Base-by-base conservation (phyloP, 37 sponge, comb jelly and placozoan species). In the Petrosia ficiformis region DNA sequence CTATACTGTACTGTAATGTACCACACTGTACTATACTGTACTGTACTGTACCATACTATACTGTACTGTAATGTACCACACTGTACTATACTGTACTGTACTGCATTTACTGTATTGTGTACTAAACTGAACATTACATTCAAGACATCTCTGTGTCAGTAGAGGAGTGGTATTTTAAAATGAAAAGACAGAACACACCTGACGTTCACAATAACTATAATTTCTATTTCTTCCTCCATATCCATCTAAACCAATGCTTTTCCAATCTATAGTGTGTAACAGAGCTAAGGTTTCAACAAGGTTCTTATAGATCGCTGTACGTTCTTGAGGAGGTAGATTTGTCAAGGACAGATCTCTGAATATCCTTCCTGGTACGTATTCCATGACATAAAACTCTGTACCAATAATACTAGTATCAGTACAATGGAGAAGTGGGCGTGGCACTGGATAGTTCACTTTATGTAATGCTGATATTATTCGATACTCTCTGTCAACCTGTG, bases 321-420 rank as follows among this genome's bases (percentile, higher is more conserved):
- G 67, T 54, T 93, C 87, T 5, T 57, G 59, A 0, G 89, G 86
- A 25, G 86, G 11, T 10, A 85, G 4, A 0, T 44, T 80, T 39
- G 82, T 70, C 0, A 93, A 67, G 1, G 54, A 58, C 22, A 57
- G 38, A 26, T 11, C 28, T 35, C 67, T 67, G 44, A 89, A 93
- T 37, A 82, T 54, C 1, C 94, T 72, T 8, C 94, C 94, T 78
- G 77, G 77, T 8, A 91, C 86, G 63, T 70, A 82, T 54, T 89
- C 87, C 94, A 93, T 93, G 61, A 93, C 2, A 39, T 84, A 93
- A 68, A 93, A 93, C 60, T 81, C 77, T 14, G 94, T 89, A 25
- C 94, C 94, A 44, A 89, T 89, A 25, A 93, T 68, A 39, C 38
- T 66, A 0, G 57, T 29, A 74, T 89, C 79, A 1, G 34, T 64